Evolutionary conservation across 2,888 invertebrate species (phyloP).

Genomic region (Lithosia quadra): DNA sequence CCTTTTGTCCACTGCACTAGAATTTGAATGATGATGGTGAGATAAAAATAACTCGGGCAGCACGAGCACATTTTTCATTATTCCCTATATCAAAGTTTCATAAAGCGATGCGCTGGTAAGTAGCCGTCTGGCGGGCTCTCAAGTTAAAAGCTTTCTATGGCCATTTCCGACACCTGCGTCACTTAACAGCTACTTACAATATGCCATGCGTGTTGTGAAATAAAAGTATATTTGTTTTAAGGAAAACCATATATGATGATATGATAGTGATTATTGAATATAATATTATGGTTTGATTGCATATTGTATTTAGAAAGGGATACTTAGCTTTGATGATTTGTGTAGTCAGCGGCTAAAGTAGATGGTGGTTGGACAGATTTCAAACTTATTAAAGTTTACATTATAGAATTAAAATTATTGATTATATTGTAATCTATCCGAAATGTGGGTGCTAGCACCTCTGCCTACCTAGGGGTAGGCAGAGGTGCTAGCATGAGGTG

Average conservation of each 20-base stretch:
- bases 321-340: too few species aligned
- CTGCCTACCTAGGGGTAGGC: too few species aligned
- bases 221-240: background rate
- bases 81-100: constrained; percentile 49
- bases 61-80: constrained; percentile 41
- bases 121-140: constrained; percentile 41
- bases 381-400: too few species aligned
- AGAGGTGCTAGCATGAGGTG: too few species aligned
- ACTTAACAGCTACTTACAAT: constrained; percentile 47
- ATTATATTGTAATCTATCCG: too few species aligned
- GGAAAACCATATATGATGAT: too few species aligned
- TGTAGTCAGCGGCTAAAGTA: too few species aligned
- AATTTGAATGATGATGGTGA: too few species aligned
- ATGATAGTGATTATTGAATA: background rate
- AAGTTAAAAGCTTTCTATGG: constrained; percentile 52
- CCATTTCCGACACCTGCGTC: constrained; percentile 47
- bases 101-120: constrained; percentile 42
- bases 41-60: constrained; percentile 1
- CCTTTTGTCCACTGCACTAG: too few species aligned
- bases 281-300: background rate
- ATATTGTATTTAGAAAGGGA: background rate
- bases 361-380: too few species aligned
- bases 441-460: too few species aligned
- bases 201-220: constrained; percentile 22
- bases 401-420: too few species aligned